phyloP scores from a whole-genome alignment of 2,797 vertebrate genomes.

The Epinephelus malabaricus region DNA sequence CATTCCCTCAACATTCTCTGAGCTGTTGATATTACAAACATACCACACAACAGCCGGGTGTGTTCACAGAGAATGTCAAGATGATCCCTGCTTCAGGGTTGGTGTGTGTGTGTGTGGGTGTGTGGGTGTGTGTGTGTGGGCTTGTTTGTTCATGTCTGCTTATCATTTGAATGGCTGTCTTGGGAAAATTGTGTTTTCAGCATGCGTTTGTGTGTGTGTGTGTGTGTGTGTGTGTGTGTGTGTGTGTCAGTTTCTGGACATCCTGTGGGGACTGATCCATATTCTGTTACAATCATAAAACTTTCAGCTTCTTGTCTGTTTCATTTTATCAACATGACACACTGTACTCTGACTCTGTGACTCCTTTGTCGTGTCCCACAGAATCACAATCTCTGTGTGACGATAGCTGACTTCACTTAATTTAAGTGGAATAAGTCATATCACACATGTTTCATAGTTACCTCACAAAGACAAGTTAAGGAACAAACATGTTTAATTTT shows the following conservation, averaged over 20 bases:
- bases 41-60: slow-evolving; percentile 24
- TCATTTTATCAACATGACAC: not conserved
- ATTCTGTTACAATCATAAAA: too few relatives aligned
- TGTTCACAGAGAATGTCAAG: slow-evolving; percentile 40
- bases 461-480: too few relatives aligned
- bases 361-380: too few relatives aligned
- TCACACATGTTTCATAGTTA: too few relatives aligned
- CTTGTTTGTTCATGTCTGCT: not conserved
- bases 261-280: too few relatives aligned
- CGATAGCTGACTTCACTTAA: too few relatives aligned
- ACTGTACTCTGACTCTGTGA: too few relatives aligned
- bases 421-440: too few relatives aligned
- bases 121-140: not conserved
- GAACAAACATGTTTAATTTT: too few relatives aligned
- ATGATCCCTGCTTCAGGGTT: slow-evolving; percentile 15
- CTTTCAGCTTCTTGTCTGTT: not conserved
- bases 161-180: not conserved
- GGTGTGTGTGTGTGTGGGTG: slow-evolving; percentile 4
- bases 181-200: not conserved
- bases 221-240: not conserved
- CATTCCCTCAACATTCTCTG: slow-evolving; percentile 47
- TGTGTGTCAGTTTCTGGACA: not conserved
- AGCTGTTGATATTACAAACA: slow-evolving; percentile 60
- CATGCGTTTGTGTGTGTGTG: not conserved
- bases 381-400: too few relatives aligned